These are phyloP conservation scores for Eufriesea mexicana DNA, from an alignment of 1,140 invertebrate genomes.

Conservation along the genomic window DNA sequence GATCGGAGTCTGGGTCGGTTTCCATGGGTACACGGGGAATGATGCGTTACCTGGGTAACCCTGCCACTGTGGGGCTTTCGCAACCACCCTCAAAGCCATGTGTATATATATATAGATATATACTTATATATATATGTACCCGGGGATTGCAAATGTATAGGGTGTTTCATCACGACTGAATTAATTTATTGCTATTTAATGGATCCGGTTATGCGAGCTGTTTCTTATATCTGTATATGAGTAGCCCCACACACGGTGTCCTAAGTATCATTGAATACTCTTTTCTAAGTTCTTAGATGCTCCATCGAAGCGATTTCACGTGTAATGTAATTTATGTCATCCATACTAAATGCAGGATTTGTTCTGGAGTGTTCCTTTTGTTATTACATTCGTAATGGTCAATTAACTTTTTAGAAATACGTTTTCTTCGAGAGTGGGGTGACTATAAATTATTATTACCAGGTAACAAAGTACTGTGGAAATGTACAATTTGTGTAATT, in stretches of 20 bases:
- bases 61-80: slow-evolving; percentile 49
- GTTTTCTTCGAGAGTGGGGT: background rate
- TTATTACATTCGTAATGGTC: too few species aligned
- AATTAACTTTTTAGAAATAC: background rate
- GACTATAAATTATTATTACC: background rate
- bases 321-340: background rate
- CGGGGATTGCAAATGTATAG: background rate
- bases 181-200: background rate
- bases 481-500: background rate
- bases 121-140: background rate
- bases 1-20: slow-evolving; percentile 68
- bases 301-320: too few species aligned
- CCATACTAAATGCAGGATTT: background rate
- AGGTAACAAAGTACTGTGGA: background rate
- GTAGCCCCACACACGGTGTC: too few species aligned
- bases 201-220: background rate
- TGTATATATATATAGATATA: background rate
- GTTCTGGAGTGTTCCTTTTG: background rate
- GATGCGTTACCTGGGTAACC: slow-evolving; percentile 77
- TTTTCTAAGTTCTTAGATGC: too few species aligned
- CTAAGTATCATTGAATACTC: too few species aligned
- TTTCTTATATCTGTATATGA: too few species aligned
- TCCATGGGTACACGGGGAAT: slow-evolving; percentile 72
- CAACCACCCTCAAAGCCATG: slow-evolving; percentile 11
- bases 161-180: slow-evolving; percentile 15